Evolutionary conservation across 2,113 vertebrate genomes (phyloP).

Genomic region (Leiothrix lutea): DNA sequence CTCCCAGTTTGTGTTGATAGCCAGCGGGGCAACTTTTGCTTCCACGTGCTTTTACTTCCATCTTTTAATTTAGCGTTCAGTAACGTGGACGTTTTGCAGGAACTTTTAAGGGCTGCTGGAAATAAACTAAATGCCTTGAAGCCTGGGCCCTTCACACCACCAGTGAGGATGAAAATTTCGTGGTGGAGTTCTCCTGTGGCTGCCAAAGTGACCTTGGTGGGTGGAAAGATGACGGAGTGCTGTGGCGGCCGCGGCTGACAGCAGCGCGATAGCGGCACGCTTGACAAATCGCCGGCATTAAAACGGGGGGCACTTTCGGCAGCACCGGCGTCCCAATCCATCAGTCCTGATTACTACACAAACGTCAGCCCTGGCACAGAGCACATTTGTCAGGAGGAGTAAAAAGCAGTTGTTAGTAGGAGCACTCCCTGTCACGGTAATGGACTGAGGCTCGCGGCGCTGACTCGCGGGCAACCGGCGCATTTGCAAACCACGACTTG

Average conservation of each 20-base stretch:
- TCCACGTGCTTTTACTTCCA: background rate
- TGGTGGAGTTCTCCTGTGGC: conserved; percentile 63
- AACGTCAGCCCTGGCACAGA: conserved; percentile 78
- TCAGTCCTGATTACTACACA: conserved; percentile 88
- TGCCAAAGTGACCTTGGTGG: conserved; percentile 88
- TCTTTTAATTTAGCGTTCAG: background rate
- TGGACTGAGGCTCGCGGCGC: conserved; percentile 65
- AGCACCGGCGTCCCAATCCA: conserved; percentile 81
- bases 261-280: conserved; percentile 76
- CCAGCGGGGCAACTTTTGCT: background rate
- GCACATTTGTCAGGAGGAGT: conserved; percentile 82
- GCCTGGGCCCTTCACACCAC: conserved; percentile 52
- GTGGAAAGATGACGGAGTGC: conserved; percentile 81
- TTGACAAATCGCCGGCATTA: conserved; percentile 84
- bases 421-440: conserved; percentile 81
- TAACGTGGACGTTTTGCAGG: background rate
- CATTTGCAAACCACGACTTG: conserved; percentile 51
- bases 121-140: conserved; percentile 31
- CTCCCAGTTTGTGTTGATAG: background rate
- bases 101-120: background rate
- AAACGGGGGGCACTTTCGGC: conserved; percentile 82
- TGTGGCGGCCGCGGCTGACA: conserved; percentile 75
- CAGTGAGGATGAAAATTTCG: conserved; percentile 61
- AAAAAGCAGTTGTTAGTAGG: conserved; percentile 85
- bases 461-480: conserved; percentile 45